A percentile compares a stretch with the other conserved stretches of the same genome.
Evolutionary conservation across 35 echinoderm and acorn worm genomes (phyloP).

Genomic region (Ophioderma brevispina): DNA sequence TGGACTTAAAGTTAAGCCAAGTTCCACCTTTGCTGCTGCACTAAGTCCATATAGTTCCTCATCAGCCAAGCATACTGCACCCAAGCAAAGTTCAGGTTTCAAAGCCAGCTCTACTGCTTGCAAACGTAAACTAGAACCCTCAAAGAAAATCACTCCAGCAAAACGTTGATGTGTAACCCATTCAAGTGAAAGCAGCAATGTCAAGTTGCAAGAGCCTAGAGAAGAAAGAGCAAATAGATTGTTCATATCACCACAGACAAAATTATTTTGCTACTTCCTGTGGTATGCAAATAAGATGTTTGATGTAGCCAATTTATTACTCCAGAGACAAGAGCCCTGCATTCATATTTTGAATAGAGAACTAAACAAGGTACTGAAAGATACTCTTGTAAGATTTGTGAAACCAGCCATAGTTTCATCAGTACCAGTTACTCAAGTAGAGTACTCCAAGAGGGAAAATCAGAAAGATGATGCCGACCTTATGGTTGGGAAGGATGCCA

Average conservation of each 20-base stretch:
- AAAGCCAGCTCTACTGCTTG: too few relatives aligned
- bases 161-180: not conserved
- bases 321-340: not conserved
- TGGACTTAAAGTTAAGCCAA: too few relatives aligned
- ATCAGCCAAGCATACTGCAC: too few relatives aligned
- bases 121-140: too few relatives aligned
- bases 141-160: not conserved
- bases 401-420: slow-evolving; percentile 5
- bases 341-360: not conserved
- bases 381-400: not conserved
- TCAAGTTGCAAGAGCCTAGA: not conserved
- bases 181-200: too few relatives aligned
- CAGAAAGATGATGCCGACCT: not conserved
- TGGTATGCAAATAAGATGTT: not conserved
- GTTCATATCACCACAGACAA: not conserved
- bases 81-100: too few relatives aligned
- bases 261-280: not conserved
- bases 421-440: not conserved
- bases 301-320: not conserved
- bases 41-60: too few relatives aligned
- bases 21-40: too few relatives aligned
- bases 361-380: not conserved
- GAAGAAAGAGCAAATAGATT: not conserved
- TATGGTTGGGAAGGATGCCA: slow-evolving; percentile 3
- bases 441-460: not conserved